Conservation (phyloP, 92 coral and sea anemone species). For the Phymanthus crucifer region DNA sequence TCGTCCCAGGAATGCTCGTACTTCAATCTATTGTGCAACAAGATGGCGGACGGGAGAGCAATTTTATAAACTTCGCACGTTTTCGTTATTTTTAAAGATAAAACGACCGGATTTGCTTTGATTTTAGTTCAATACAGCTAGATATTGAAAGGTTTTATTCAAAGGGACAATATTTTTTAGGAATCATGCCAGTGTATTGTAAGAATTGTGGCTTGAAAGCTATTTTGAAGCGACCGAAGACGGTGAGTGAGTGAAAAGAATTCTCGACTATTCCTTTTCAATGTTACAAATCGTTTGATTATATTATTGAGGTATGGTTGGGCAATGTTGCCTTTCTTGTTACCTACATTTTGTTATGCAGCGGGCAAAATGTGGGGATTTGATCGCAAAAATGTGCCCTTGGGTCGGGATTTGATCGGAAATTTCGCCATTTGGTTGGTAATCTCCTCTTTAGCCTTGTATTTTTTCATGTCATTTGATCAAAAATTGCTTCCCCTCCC, state of each 20-base stretch:
- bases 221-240: slow-evolving; percentile 92
- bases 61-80: neutral
- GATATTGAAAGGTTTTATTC: neutral
- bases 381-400: too few species aligned
- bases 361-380: too few species aligned
- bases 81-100: neutral
- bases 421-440: too few species aligned
- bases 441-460: too few species aligned
- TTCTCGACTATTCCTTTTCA: neutral
- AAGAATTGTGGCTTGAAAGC: slow-evolving; percentile 80
- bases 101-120: neutral
- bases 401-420: too few species aligned
- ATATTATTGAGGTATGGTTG: neutral
- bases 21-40: slow-evolving; percentile 6
- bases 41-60: slow-evolving; percentile 35
- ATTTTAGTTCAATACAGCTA: neutral
- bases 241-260: slow-evolving; percentile 59
- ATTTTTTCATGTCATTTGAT: too few species aligned
- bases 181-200: slow-evolving; percentile 77
- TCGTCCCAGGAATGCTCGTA: slow-evolving; percentile 18
- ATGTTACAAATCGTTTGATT: neutral
- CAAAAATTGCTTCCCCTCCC: too few species aligned
- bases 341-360: neutral
- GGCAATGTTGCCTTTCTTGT: neutral
- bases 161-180: neutral